Conservation (phyloP, 2,888 invertebrate species). For the Strigamia transsilvanica region DNA sequence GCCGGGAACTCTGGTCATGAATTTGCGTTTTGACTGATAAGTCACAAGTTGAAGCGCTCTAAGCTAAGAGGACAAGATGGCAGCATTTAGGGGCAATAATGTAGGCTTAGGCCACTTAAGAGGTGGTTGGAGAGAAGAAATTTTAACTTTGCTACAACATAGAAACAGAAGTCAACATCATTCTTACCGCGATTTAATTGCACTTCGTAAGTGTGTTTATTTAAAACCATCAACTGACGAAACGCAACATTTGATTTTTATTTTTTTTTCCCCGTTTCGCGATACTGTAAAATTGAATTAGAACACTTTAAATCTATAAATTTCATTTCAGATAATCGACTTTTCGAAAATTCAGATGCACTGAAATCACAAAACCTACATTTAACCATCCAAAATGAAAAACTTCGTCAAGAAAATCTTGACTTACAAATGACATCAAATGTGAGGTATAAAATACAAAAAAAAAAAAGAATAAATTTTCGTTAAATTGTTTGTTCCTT, state of each 20-base stretch:
- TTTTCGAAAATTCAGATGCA: slow-evolving; percentile 83
- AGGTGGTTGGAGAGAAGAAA: slow-evolving; percentile 73
- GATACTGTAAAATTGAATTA: no score
- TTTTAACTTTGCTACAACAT: slow-evolving; percentile 75
- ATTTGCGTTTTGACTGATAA: not conserved
- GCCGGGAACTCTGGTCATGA: not conserved
- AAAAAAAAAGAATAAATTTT: not conserved
- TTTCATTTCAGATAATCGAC: slow-evolving; percentile 75
- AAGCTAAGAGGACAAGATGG: not conserved
- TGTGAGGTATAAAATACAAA: slow-evolving; percentile 56
- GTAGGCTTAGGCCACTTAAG: not conserved
- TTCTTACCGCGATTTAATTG: slow-evolving; percentile 80
- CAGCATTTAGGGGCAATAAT: slow-evolving; percentile 13
- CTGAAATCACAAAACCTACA: slow-evolving; percentile 85
- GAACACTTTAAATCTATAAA: no score
- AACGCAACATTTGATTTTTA: not conserved
- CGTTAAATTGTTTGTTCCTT: not conserved
- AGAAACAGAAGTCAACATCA: slow-evolving; percentile 79
- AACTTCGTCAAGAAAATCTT: slow-evolving; percentile 70
- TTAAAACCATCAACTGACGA: not conserved
- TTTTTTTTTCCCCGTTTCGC: no score
- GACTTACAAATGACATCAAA: slow-evolving; percentile 66
- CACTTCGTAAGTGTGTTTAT: slow-evolving; percentile 74
- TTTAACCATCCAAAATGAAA: slow-evolving; percentile 84
- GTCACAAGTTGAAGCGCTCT: not conserved